phyloP scores from a whole-genome alignment of 2,888 invertebrate genomes.

The Phengaris arion region DNA sequence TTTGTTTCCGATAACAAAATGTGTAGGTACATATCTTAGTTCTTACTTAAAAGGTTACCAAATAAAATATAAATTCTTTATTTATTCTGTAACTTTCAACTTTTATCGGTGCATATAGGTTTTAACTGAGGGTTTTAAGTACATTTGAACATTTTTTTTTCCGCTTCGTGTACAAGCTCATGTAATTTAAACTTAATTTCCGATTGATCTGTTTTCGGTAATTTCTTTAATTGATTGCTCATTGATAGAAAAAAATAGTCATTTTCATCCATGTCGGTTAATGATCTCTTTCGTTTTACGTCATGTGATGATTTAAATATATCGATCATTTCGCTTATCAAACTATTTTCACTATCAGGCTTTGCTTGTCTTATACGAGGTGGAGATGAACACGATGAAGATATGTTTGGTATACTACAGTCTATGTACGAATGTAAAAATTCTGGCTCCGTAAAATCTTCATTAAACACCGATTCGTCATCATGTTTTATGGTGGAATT shows the following conservation, averaged over 20 bases:
- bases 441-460: neutral
- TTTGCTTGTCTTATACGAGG: slow-evolving; percentile 6
- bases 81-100: no score
- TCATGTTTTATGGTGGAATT: neutral
- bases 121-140: neutral
- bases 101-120: no score
- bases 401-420: neutral
- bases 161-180: slow-evolving; percentile 33
- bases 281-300: neutral
- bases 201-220: slow-evolving; percentile 34
- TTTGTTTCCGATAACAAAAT: no score
- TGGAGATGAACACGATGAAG: neutral
- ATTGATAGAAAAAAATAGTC: slow-evolving; percentile 35
- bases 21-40: no score
- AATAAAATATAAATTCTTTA: no score
- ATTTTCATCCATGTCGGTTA: slow-evolving; percentile 30
- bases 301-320: neutral
- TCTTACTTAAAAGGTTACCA: no score
- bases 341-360: neutral
- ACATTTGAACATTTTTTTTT: slow-evolving; percentile 26
- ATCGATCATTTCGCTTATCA: neutral
- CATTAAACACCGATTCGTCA: neutral
- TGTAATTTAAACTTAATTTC: slow-evolving; percentile 37
- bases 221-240: slow-evolving; percentile 34
- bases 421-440: slow-evolving; percentile 1